A percentile compares a stretch with the other conserved stretches of the same genome.
Conservation (phyloP, 2,797 vertebrate species). For the Lepidocolaptes lacrymiger region DNA sequence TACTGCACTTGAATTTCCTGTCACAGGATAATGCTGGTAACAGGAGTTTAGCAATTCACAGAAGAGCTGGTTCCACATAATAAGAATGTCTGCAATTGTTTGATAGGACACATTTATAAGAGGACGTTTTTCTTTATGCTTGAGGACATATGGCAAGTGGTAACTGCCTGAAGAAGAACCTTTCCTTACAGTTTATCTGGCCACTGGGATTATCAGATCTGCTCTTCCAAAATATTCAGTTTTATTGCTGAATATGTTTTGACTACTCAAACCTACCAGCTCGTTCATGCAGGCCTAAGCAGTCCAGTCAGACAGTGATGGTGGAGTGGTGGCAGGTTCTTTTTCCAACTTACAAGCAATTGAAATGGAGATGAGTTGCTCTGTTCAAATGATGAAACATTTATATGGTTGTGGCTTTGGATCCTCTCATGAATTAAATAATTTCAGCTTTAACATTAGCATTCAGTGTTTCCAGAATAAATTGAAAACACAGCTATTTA, state of each 20-base stretch:
- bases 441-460: neutral
- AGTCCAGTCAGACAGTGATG: neutral
- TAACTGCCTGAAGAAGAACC: neutral
- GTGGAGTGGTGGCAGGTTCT: rapidly evolving
- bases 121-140: neutral
- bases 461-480: neutral
- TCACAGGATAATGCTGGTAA: neutral
- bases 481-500: neutral
- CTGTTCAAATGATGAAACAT: neutral
- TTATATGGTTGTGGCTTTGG: neutral
- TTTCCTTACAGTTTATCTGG: neutral
- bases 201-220: neutral
- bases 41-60: neutral
- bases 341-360: neutral
- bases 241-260: neutral
- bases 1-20: neutral
- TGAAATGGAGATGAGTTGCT: neutral
- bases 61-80: neutral
- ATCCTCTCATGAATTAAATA: neutral
- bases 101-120: neutral
- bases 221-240: neutral
- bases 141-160: neutral
- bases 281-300: neutral
- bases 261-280: neutral
- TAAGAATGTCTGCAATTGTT: neutral